Percentiles rank a stretch among this genome's conserved stretches.
Evolutionary conservation across 2,888 invertebrate genomes (phyloP).

Genomic region (Myopa tessellatipennis): DNA sequence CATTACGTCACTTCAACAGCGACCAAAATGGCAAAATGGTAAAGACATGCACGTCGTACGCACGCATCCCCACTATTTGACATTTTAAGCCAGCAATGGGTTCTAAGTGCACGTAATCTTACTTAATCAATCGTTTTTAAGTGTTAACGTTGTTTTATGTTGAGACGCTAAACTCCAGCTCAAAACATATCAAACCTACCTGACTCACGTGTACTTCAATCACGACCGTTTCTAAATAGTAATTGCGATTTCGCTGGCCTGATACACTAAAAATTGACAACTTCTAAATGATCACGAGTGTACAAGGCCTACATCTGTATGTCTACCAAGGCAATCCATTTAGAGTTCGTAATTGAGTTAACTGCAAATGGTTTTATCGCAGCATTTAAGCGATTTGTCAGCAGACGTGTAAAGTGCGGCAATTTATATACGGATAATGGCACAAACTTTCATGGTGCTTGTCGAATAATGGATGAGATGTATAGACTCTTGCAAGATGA

Average conservation of each 20-base stretch:
- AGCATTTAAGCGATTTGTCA: constrained; percentile 43
- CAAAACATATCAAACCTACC: constrained; percentile 39
- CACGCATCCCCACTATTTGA: constrained; percentile 44
- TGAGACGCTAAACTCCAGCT: constrained; percentile 23
- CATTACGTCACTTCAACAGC: too few relatives aligned
- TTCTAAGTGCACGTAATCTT: constrained; percentile 37
- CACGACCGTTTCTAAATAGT: constrained; percentile 32
- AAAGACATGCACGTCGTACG: constrained; percentile 35
- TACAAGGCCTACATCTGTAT: constrained; percentile 45
- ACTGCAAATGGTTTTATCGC: constrained; percentile 45
- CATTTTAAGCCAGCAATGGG: constrained; percentile 39
- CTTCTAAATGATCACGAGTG: neutral
- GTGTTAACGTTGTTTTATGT: constrained; percentile 34
- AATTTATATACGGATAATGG: constrained; percentile 39
- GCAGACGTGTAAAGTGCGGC: constrained; percentile 40
- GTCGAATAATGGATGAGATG: constrained; percentile 33
- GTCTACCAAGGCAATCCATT: constrained; percentile 43
- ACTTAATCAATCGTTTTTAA: constrained; percentile 29
- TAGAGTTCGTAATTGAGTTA: constrained; percentile 46
- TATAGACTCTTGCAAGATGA: constrained; percentile 34
- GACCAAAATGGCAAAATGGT: too few relatives aligned
- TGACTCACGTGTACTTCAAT: constrained; percentile 27
- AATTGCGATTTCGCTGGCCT: constrained; percentile 24
- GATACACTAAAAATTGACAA: constrained; percentile 8
- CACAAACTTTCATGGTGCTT: constrained; percentile 46